A percentile compares a stretch with the other conserved stretches of the same genome.
phyloP scores from a whole-genome alignment of 2,113 vertebrate species.

The Micronisus gabar region DNA sequence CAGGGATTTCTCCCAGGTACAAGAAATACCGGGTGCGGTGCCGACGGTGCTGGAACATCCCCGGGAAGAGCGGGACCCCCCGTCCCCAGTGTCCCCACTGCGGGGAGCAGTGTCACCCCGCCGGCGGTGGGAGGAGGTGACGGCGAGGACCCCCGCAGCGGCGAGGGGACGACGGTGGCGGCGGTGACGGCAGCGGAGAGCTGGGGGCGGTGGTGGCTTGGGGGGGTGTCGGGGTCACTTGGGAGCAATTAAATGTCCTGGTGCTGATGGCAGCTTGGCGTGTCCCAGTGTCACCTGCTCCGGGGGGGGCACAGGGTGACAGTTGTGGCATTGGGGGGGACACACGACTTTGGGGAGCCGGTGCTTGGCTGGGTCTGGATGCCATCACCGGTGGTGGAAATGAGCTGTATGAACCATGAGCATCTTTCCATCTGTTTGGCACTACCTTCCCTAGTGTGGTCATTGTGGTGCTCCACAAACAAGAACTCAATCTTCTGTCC shows the following conservation, averaged over 20 bases:
- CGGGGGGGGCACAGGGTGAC: too few species aligned
- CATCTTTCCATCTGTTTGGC: neutral
- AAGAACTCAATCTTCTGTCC: neutral
- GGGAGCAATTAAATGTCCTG: too few species aligned
- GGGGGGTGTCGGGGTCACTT: too few species aligned
- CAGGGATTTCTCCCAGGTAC: conserved; percentile 71
- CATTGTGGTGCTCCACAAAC: neutral
- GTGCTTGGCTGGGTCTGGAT: too few species aligned
- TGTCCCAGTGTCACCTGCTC: too few species aligned
- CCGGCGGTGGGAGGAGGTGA: neutral
- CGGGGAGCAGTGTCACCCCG: conserved; percentile 49
- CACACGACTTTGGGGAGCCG: too few species aligned
- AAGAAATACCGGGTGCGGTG: conserved; percentile 88
- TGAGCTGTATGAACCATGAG: neutral
- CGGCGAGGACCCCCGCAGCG: too few species aligned
- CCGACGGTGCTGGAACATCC: conserved; percentile 84
- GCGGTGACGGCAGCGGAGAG: too few species aligned
- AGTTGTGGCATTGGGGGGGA: too few species aligned
- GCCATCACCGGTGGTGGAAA: neutral
- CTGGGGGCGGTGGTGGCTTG: too few species aligned
- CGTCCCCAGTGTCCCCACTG: conserved; percentile 78
- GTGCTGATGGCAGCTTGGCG: too few species aligned
- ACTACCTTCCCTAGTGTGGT: neutral
- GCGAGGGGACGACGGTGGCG: neutral
- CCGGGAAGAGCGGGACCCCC: conserved; percentile 80